Evolutionary conservation across 2,113 vertebrate species (phyloP).

Genomic region (Centrocercus urophasianus): DNA sequence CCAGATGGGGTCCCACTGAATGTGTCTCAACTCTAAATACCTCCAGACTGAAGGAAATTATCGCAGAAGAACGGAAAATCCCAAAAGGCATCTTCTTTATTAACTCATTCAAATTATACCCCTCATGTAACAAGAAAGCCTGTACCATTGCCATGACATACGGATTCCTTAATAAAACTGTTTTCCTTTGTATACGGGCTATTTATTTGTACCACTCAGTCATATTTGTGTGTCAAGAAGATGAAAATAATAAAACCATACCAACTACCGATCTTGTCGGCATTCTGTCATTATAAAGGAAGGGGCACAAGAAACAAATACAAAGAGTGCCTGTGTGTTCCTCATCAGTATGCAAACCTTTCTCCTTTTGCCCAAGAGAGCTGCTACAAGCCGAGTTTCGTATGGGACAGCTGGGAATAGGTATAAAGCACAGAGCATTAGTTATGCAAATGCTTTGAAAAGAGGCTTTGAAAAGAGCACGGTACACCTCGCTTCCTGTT

Average conservation of each 20-base stretch:
- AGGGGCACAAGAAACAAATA: background rate
- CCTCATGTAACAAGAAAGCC: background rate
- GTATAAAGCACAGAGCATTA: background rate
- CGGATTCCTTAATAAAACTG: constrained; percentile 22
- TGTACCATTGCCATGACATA: background rate
- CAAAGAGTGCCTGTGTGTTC: background rate
- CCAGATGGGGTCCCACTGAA: background rate
- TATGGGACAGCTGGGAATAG: constrained; percentile 1
- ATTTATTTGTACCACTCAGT: background rate
- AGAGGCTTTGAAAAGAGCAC: background rate
- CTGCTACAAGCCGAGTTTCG: background rate
- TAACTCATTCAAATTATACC: background rate
- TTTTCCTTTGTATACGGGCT: background rate
- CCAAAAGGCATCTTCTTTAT: background rate
- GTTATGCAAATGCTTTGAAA: background rate
- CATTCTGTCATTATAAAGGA: constrained; percentile 16
- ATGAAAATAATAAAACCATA: constrained; percentile 1
- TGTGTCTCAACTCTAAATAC: background rate
- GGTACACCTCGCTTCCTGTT: background rate
- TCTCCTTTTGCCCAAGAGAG: background rate
- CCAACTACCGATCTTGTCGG: background rate
- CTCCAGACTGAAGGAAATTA: background rate
- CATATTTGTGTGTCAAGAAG: background rate
- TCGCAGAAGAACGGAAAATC: background rate
- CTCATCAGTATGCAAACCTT: constrained; percentile 7